phyloP scores from a whole-genome alignment of 2,797 vertebrate genomes.

The Crocodylus rhombifer region DNA sequence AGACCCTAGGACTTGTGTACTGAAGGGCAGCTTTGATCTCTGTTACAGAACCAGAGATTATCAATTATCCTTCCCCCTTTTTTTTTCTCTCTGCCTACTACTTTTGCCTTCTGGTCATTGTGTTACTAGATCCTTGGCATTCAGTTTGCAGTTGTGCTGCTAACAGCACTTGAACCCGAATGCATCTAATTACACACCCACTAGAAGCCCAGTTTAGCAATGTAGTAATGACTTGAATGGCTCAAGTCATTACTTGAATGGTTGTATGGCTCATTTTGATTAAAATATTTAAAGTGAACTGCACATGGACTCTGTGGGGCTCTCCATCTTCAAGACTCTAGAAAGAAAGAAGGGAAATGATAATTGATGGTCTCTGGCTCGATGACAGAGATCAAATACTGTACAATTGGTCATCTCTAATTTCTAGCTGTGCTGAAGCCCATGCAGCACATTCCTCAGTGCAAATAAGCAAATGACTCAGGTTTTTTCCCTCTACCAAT shows the following conservation, averaged over 20 bases:
- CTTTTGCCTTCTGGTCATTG: not conserved
- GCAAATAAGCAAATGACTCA: not conserved
- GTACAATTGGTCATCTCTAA: not conserved
- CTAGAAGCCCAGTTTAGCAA: not conserved
- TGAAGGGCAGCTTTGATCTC: not conserved
- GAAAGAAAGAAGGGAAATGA: too few species aligned
- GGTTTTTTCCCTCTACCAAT: accelerated
- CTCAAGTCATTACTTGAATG: not conserved
- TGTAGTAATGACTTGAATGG: not conserved
- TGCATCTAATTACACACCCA: accelerated
- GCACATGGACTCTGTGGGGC: not conserved
- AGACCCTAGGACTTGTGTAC: not conserved
- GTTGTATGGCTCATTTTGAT: not conserved
- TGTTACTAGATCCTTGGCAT: not conserved
- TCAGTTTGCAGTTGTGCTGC: not conserved
- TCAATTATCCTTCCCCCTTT: not conserved
- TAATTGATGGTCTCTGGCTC: too few species aligned
- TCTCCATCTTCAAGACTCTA: not conserved
- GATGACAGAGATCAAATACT: too few species aligned
- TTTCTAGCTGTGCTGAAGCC: not conserved
- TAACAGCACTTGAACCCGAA: not conserved
- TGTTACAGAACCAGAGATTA: not conserved
- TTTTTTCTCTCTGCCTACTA: not conserved
- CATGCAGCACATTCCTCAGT: not conserved
- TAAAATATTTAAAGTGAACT: not conserved